Base-by-base conservation (phyloP, 2,888 invertebrate genomes). In the Pandemis corylana region DNA sequence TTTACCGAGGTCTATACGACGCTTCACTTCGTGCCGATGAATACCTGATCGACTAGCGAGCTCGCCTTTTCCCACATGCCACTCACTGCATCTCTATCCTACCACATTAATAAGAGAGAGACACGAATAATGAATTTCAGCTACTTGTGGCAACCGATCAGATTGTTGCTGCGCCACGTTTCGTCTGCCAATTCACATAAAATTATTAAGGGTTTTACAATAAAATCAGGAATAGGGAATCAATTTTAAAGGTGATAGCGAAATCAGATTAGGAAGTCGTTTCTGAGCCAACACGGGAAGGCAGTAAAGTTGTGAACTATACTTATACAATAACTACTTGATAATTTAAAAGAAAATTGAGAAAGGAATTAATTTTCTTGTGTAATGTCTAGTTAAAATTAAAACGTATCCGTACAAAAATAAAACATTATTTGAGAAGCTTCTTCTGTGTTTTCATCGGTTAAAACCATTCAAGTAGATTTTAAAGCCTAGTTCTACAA, bases 1-100 rank as follows among this genome's bases (percentile, higher is more conserved):
- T 72, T 56, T 63, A 72, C 53, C 44, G n/a, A 12, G 20, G 42
- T 68, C 59, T 56, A n/a, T 56, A 68, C 20, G 53, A 28, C 59
- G 59, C 28, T 20, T 13, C 15, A 28, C 68, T 49, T 44, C 59
- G 36, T 44, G 44, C 56, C 70, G 67, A 53, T 56, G 71, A 66
- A 75, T 75, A 71, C 63, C 41, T 67, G 67, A 67, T 53, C 67
- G 53, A 9, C 5, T 12, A 10, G 28, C 20, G 28, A 12, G 56
- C 20, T 20, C 20, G 56, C 56, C 56, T 56, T 56, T 20, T 56
- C 56, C 20, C 56, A 20, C 49, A 13, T 49, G 2, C 20, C 20
- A 9, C 20, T 12, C 59, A 59, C 1, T 59, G 28, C 28, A 59
- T 59, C 59, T 28, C 59, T 59, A 28, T 28, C 59, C 10, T 28